A percentile compares a stretch with the other conserved stretches of the same genome.
phyloP scores from a whole-genome alignment of 2,888 invertebrate species.

The Stegana nigrithorax region DNA sequence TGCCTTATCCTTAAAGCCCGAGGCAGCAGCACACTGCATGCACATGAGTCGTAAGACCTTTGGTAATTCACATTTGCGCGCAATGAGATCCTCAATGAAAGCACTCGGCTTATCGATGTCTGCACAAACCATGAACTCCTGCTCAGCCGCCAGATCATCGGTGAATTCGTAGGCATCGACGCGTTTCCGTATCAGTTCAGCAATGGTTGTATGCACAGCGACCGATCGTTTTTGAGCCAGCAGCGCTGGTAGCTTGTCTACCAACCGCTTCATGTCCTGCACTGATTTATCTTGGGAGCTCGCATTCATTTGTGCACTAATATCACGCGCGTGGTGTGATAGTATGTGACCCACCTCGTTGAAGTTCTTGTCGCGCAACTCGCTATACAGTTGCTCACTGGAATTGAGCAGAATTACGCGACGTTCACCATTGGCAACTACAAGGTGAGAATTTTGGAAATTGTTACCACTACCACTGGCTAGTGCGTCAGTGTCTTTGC shows the following conservation, averaged over 20 bases:
- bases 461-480: constrained; percentile 14
- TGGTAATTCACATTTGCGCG: constrained; percentile 82
- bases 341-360: constrained; percentile 88
- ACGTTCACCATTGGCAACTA: constrained; percentile 71
- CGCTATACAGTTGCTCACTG: constrained; percentile 86
- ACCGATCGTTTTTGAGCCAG: constrained; percentile 87
- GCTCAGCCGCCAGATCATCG: constrained; percentile 85
- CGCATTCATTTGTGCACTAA: constrained; percentile 87
- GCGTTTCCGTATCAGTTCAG: constrained; percentile 90
- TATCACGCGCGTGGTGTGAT: constrained; percentile 86
- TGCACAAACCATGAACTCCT: constrained; percentile 91
- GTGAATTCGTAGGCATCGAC: constrained; percentile 81
- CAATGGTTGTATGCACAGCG: constrained; percentile 91
- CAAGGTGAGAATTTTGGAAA: constrained; percentile 31
- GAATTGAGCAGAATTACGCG: constrained; percentile 87
- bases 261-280: constrained; percentile 95
- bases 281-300: constrained; percentile 88
- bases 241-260: constrained; percentile 88
- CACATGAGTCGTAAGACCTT: constrained; percentile 91
- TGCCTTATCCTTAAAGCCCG: constrained; percentile 92
- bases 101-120: constrained; percentile 90
- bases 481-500: constrained; percentile 69
- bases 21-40: constrained; percentile 91
- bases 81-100: constrained; percentile 93
- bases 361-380: constrained; percentile 93